Conservation (phyloP, 2,113 vertebrate genomes). For the Indri indri region DNA sequence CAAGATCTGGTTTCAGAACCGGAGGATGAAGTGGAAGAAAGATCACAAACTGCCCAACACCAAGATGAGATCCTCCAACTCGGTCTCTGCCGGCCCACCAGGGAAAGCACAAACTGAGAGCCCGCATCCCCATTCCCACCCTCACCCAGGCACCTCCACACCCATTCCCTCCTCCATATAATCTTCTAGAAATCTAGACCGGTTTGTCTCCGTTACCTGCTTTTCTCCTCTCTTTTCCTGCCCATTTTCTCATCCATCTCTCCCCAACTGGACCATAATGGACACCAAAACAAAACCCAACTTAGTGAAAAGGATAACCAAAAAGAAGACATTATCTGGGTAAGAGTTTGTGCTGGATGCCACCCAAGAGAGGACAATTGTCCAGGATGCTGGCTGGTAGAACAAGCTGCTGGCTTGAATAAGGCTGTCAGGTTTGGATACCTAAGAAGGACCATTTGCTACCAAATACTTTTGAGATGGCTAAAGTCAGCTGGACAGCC, state of each 20-base stretch:
- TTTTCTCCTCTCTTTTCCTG: slow-evolving; percentile 68
- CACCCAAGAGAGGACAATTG: slow-evolving; percentile 77
- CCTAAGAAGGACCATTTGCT: slow-evolving; percentile 70
- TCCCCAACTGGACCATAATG: slow-evolving; percentile 75
- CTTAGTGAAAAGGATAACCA: slow-evolving; percentile 75
- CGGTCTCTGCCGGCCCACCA: slow-evolving; percentile 85
- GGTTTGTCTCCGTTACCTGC: slow-evolving; percentile 59
- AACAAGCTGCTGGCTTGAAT: slow-evolving; percentile 71
- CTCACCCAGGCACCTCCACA: slow-evolving; percentile 89
- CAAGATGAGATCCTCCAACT: slow-evolving; percentile 96
- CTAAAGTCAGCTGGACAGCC: slow-evolving; percentile 55
- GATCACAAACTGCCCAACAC: slow-evolving; percentile 99
- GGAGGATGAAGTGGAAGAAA: slow-evolving; percentile 99
- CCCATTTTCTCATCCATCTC: not conserved
- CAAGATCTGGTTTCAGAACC: slow-evolving; percentile 99
- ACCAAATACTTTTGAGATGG: slow-evolving; percentile 44
- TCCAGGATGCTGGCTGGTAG: slow-evolving; percentile 76
- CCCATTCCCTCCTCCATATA: slow-evolving; percentile 91
- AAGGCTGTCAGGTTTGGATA: slow-evolving; percentile 72
- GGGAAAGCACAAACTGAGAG: slow-evolving; percentile 89
- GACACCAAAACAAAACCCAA: slow-evolving; percentile 64
- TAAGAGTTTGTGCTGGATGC: slow-evolving; percentile 73
- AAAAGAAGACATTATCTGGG: slow-evolving; percentile 64
- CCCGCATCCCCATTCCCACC: slow-evolving; percentile 80
- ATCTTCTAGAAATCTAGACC: slow-evolving; percentile 62